Percentiles rank a stretch among this genome's conserved stretches.
These are phyloP conservation scores for Phyto melanocephala DNA, from an alignment of 2,888 invertebrate genomes.

Conservation along the genomic window DNA sequence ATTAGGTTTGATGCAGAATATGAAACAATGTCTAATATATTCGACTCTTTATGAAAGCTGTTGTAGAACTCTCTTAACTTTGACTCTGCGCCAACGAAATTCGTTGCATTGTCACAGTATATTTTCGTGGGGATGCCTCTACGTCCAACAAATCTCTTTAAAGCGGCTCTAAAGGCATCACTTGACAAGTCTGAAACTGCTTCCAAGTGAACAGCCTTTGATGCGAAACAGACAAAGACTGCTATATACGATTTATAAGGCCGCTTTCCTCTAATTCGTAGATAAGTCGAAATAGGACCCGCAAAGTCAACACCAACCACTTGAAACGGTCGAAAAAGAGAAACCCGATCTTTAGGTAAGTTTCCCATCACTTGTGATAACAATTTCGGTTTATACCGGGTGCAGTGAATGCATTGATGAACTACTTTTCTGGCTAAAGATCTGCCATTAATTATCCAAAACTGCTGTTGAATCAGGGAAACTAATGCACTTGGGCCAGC, in stretches of 20 bases:
- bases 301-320: conserved; percentile 31
- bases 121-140: conserved; percentile 35
- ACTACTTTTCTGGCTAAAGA: conserved; percentile 28
- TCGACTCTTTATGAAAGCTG: not conserved
- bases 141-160: conserved; percentile 37
- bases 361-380: conserved; percentile 38
- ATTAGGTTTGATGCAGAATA: not conserved
- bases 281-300: conserved; percentile 25
- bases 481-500: conserved; percentile 16
- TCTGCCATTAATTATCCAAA: conserved; percentile 40
- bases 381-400: conserved; percentile 33
- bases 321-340: conserved; percentile 2
- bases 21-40: not conserved
- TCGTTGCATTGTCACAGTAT: conserved; percentile 46
- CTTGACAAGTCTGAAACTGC: conserved; percentile 58
- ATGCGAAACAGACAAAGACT: conserved; percentile 38
- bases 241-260: conserved; percentile 40
- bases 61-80: conserved; percentile 25
- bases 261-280: conserved; percentile 31
- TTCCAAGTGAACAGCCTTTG: conserved; percentile 58
- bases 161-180: conserved; percentile 35
- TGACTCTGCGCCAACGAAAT: conserved; percentile 38
- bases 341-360: conserved; percentile 36
- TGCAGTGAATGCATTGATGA: conserved; percentile 33
- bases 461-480: conserved; percentile 7